Conservation (phyloP, 1,140 invertebrate species). For the Elymnias hypermnestra region DNA sequence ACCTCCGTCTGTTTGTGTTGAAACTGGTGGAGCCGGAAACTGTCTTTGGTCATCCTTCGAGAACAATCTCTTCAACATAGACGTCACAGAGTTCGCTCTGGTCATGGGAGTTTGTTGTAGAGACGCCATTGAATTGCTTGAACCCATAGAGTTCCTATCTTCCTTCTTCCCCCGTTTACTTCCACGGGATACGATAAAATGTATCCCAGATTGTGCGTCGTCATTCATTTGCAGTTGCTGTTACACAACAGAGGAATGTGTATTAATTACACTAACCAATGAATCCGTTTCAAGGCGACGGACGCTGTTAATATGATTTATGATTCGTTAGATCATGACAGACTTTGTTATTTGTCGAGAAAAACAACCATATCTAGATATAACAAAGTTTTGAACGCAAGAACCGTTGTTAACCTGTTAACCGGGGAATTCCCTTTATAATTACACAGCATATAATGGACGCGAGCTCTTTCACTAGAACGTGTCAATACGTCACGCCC, state of each 20-base stretch:
- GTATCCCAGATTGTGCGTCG: conserved; percentile 82
- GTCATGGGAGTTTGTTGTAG: conserved; percentile 79
- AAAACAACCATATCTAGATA: not conserved
- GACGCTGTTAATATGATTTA: conserved; percentile 17
- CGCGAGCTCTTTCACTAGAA: not conserved
- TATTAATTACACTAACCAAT: conserved; percentile 12
- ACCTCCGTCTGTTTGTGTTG: conserved; percentile 57
- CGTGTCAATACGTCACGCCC: too few relatives aligned
- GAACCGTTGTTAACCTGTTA: too few relatives aligned
- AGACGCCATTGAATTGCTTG: conserved; percentile 69
- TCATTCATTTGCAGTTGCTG: conserved; percentile 77
- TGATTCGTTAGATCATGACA: conserved; percentile 5
- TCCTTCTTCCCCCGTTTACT: conserved; percentile 62
- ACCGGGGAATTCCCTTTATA: too few relatives aligned
- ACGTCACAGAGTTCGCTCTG: conserved; percentile 84
- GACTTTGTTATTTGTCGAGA: not conserved
- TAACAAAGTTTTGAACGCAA: too few relatives aligned
- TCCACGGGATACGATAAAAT: conserved; percentile 80
- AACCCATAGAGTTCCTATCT: conserved; percentile 69
- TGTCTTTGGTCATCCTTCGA: conserved; percentile 80
- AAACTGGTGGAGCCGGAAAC: conserved; percentile 15
- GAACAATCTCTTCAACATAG: conserved; percentile 84
- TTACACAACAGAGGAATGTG: conserved; percentile 7
- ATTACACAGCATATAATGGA: too few relatives aligned
- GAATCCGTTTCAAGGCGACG: conserved; percentile 12